Conservation (phyloP, 2,113 vertebrate species). For the Ciconia stormi region DNA sequence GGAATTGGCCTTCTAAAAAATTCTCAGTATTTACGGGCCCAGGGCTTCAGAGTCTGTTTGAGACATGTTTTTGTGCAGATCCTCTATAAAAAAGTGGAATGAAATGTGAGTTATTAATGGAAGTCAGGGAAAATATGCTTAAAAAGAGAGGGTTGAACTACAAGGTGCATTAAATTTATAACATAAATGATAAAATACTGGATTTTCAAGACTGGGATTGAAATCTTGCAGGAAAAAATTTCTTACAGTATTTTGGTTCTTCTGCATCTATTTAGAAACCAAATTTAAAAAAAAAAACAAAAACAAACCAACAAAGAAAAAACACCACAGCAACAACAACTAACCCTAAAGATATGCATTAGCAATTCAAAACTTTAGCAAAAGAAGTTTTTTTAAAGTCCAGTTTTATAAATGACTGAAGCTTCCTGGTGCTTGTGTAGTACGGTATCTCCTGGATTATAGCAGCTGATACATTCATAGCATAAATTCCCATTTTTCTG, state of each 20-base stretch:
- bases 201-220: neutral
- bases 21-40: neutral
- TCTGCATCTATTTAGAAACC: neutral
- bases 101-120: neutral
- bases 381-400: fast-evolving
- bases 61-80: neutral
- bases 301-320: neutral
- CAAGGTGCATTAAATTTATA: neutral
- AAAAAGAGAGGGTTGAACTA: neutral
- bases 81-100: neutral
- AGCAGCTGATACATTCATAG: neutral
- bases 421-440: neutral
- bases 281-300: neutral
- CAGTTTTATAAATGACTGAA: neutral
- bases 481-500: neutral
- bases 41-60: neutral
- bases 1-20: neutral
- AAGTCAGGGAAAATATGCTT: neutral
- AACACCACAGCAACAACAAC: neutral
- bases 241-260: neutral
- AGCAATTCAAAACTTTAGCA: neutral
- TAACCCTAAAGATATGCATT: neutral
- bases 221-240: neutral
- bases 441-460: neutral
- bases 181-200: neutral